Evolutionary conservation across 1,140 invertebrate species (phyloP).

Genomic region (Orchestia grillus): DNA sequence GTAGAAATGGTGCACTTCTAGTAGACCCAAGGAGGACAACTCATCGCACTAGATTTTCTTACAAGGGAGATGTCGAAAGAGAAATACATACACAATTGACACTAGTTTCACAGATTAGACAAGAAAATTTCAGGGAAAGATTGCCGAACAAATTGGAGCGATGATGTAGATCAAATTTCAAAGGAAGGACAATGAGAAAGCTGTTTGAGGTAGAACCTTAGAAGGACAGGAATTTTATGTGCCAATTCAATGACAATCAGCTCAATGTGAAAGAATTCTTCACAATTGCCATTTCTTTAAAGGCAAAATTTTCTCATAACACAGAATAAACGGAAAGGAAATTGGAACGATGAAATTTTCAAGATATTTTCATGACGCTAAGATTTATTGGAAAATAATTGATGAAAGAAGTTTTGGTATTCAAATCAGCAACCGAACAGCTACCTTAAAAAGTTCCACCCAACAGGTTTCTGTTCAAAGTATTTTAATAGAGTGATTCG

Average conservation of each 20-base stretch:
- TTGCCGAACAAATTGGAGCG: neutral
- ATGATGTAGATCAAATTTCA: neutral
- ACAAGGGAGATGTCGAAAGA: neutral
- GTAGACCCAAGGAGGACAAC: constrained; percentile 4
- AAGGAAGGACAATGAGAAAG: neutral
- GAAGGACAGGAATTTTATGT: neutral
- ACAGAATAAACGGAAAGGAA: neutral
- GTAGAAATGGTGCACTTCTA: constrained; percentile 55
- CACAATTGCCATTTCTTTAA: neutral
- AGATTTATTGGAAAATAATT: neutral
- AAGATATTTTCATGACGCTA: neutral
- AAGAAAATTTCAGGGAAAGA: neutral
- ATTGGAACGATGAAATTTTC: neutral
- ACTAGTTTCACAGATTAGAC: neutral
- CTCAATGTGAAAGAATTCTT: neutral
- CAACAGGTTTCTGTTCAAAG: neutral
- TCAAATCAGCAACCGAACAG: constrained; percentile 1
- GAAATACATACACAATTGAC: neutral
- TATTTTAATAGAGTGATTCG: too few relatives aligned
- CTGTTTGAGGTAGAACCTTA: constrained; percentile 46
- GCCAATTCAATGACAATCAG: neutral
- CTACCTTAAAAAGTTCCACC: constrained; percentile 35
- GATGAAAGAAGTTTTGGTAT: neutral
- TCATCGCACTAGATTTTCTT: constrained; percentile 7
- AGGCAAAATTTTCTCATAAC: neutral